These are phyloP conservation scores for Actenoides lindsayi DNA, from an alignment of 2,113 vertebrate species.

Conservation along the genomic window DNA sequence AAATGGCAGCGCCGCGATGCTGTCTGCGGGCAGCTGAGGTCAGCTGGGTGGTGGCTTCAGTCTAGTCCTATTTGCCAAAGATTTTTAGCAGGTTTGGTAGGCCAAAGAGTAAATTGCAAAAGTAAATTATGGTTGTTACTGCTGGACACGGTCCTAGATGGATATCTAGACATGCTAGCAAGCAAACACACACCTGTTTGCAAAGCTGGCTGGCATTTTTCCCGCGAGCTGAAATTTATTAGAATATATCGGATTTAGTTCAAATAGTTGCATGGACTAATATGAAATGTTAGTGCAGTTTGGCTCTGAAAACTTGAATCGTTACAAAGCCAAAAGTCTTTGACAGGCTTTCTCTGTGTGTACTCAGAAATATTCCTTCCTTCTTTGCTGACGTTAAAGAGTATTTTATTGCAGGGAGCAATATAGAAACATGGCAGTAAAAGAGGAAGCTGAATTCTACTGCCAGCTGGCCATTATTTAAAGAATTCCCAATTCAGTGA, in stretches of 20 bases:
- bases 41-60: not conserved
- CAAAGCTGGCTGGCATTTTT: slow-evolving; percentile 8
- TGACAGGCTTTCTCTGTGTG: not conserved
- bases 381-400: not conserved
- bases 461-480: not conserved
- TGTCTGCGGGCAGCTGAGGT: not conserved
- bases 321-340: not conserved
- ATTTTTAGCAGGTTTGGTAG: not conserved
- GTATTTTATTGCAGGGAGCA: not conserved
- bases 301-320: not conserved
- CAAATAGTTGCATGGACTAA: not conserved
- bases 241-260: not conserved
- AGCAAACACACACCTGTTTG: slow-evolving; percentile 1
- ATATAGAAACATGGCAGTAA: not conserved
- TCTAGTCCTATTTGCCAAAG: not conserved
- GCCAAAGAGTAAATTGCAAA: slow-evolving; percentile 29
- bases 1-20: not conserved
- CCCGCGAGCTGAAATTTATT: not conserved
- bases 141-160: not conserved
- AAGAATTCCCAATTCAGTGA: not conserved
- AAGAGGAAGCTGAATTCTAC: not conserved
- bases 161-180: not conserved
- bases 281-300: not conserved
- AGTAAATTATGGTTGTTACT: not conserved
- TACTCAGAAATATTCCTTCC: not conserved